Evolutionary conservation across 2,797 vertebrate genomes (phyloP), one percentile per base, ranked within the genome.

Genomic region (Gambusia yucatana): DNA sequence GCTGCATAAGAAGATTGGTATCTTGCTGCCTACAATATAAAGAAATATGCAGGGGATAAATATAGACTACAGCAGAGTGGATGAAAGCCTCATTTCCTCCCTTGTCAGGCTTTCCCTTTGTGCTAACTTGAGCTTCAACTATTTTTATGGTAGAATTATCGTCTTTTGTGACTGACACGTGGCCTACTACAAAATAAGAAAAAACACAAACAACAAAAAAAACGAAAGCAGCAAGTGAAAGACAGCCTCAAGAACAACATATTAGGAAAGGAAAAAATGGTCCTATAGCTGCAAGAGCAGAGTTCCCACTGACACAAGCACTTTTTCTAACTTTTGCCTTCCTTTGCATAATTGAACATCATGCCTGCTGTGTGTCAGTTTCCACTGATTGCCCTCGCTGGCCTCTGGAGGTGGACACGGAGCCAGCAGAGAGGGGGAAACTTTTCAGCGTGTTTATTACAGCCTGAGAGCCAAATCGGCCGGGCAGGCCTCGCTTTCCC

Each of bases 381-480:
- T 92, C 88, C 89, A 90, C 90, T 91, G 77, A 92, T 77, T 81
- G 83, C 84, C 87, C 81, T 89, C 78, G 90, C 82, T 82, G 87
- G 82, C 83, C 89, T 90, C 89, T 77, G 70, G 79, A 84, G 82
- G 84, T 85, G 77, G 85, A 88, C 79, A 87, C 79, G 87, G 77
- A 90, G 89, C 86, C 88, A 87, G 87, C 86, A 89, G 72, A 88
- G 78, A 88, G 83, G 90, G 90, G 69, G 77, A 91, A 86, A 86
- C 89, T 78, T 93, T 85, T 87, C 79, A 86, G 39, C 39, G 3
- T 44, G 39, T 70, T 70, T 44, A 70, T 70, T 70, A n/a, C 67
- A 91, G 85, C 84, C 85, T 76, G 47, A 79, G 75, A 46, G 67
- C 78, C 47, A 57, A n/a, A 67, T 74, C 20, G 65, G 77, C 81